Base-by-base conservation (phyloP, 2,113 vertebrate genomes). In the Stegostoma tigrinum region DNA sequence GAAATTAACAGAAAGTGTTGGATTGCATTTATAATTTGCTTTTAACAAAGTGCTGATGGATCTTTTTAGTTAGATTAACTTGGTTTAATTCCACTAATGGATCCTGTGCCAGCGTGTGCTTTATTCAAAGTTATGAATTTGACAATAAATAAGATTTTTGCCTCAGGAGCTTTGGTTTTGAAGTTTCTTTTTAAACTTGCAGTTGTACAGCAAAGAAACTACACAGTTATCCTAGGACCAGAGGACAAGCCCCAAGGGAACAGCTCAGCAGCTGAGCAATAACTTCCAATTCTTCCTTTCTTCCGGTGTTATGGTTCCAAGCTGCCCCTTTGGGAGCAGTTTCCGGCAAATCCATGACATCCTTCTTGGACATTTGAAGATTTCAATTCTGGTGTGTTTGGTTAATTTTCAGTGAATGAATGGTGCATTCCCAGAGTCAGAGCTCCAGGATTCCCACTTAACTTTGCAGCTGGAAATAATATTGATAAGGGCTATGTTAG, bases 401-500 rank as follows among this genome's bases (percentile, higher is more conserved):
- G 93, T 72, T 95, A 48, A 30, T 68, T 95, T 72, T 72, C 38
- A 7, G 17, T 70, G 67, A 95, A 95, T 27, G 94, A 95, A 95
- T 27, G 94, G 94, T 75, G 30, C 34, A 95, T 72, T 72, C 66
- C 27, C 68, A 64, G 42, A 2, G 68, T 52, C 67, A 0, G 68
- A 52, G 93, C 42, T 45, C 1, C 27, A 68, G 66, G 45, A 72
- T 48, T 95, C 42, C 93, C 93, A 94, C 68, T 95, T 72, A 30
- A 0, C 66, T 70, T 30, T 38, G 52, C 94, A 95, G 67, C 94
- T 95, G 94, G 94, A 95, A 95, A 14, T 48, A 95, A 95, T 93
- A 38, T 61, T 12, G 55, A 67, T 52, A 30, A 95, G 24, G 68
- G 67, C 14, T 95, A 30, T 1, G 68, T 70, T 95, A 15, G 24